Percentiles rank a stretch among this genome's conserved stretches.
phyloP scores from a whole-genome alignment of 2,888 invertebrate genomes.

The Notodonta dromedarius region DNA sequence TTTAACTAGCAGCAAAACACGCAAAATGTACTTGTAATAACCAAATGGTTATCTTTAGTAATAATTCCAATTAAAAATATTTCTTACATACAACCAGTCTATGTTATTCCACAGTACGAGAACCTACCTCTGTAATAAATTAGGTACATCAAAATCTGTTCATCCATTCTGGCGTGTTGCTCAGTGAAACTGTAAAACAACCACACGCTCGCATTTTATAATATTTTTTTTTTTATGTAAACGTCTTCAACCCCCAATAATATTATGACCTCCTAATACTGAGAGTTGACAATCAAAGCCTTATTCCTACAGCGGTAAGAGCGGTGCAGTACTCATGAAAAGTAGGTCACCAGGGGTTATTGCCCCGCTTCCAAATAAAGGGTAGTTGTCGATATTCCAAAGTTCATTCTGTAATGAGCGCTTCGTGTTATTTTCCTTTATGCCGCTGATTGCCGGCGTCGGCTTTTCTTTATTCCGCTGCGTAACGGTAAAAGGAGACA shows the following conservation, averaged over 20 bases:
- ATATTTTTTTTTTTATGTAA: background rate
- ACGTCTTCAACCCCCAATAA: constrained; percentile 20
- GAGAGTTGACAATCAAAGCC: constrained; percentile 15
- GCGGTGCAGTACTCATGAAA: constrained; percentile 21
- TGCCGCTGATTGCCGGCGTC: constrained; percentile 14
- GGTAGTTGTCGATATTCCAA: constrained; percentile 47
- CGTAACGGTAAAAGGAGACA: background rate
- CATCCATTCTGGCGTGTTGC: too few relatives aligned
- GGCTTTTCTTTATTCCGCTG: constrained; percentile 6
- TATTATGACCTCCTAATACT: constrained; percentile 33
- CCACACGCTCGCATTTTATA: too few relatives aligned
- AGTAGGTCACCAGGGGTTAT: constrained; percentile 47
- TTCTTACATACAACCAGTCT: too few relatives aligned
- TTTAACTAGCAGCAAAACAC: too few relatives aligned
- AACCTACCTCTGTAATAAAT: too few relatives aligned
- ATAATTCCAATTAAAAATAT: too few relatives aligned
- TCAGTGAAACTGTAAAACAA: too few relatives aligned
- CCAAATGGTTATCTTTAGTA: too few relatives aligned
- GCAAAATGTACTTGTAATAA: too few relatives aligned
- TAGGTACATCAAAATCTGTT: too few relatives aligned
- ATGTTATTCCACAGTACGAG: too few relatives aligned
- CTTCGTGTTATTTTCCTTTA: constrained; percentile 31
- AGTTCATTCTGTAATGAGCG: constrained; percentile 39
- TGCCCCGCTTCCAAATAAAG: constrained; percentile 49
- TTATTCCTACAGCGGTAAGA: constrained; percentile 22